A percentile compares a stretch with the other conserved stretches of the same genome.
phyloP scores from a whole-genome alignment of 2,113 vertebrate genomes.

The Erythrocebus patas region DNA sequence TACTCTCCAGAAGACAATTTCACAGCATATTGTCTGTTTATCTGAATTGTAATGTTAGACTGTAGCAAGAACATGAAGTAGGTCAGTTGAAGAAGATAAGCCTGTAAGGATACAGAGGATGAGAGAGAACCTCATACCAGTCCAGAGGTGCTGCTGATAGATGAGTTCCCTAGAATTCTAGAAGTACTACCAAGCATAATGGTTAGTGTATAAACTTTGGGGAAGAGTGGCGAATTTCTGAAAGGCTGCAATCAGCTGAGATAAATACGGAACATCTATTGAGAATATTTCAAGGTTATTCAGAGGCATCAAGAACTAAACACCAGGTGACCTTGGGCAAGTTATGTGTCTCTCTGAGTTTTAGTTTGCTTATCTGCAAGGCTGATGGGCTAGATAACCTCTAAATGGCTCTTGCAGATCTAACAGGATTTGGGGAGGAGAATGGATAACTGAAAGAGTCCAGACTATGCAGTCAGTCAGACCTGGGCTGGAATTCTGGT shows the following conservation, averaged over 20 bases:
- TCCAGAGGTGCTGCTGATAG: neutral
- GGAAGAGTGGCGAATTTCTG: neutral
- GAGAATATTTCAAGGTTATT: neutral
- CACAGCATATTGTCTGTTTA: neutral
- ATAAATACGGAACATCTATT: neutral
- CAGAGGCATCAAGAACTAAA: neutral
- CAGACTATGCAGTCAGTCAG: neutral
- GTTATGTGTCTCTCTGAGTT: neutral
- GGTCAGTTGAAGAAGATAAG: neutral
- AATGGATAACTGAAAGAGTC: neutral
- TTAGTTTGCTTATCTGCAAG: neutral
- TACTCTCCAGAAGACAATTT: neutral
- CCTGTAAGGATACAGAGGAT: neutral
- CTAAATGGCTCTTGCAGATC: neutral
- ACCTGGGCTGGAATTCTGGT: neutral
- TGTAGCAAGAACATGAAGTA: neutral
- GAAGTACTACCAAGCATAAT: neutral
- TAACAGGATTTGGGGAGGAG: neutral
- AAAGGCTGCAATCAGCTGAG: neutral
- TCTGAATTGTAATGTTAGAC: neutral
- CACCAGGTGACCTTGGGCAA: neutral
- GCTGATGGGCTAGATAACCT: neutral
- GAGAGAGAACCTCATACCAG: neutral
- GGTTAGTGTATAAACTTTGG: neutral
- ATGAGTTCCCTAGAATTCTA: neutral